Evolutionary conservation across 1,140 invertebrate genomes (phyloP).

Genomic region (Tetraneura akinire): DNA sequence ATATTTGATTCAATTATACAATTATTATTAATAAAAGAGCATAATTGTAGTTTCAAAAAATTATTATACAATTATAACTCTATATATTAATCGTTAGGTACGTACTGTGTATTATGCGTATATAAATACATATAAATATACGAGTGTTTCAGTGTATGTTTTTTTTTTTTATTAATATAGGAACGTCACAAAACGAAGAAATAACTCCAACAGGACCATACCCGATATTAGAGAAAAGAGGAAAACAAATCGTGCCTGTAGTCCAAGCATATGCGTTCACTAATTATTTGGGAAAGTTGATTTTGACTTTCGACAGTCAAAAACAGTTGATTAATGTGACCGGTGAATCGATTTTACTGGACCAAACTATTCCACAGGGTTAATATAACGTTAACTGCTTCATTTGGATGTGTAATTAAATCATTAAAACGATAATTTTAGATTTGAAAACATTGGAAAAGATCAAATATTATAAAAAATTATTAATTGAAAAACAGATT

Average conservation of each 20-base stretch:
- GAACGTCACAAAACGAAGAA: constrained; percentile 60
- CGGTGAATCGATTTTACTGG: constrained; percentile 76
- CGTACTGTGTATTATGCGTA: no score
- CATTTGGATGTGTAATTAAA: no score
- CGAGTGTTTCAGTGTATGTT: no score
- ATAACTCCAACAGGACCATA: constrained; percentile 72
- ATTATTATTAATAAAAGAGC: no score
- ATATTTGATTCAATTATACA: no score
- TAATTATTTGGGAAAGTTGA: constrained; percentile 84
- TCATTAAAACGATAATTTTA: not conserved
- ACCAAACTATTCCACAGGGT: constrained; percentile 57
- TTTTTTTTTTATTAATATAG: not conserved
- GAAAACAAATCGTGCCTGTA: constrained; percentile 72
- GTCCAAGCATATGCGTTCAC: constrained; percentile 91
- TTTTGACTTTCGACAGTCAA: constrained; percentile 70
- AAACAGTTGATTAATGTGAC: constrained; percentile 71
- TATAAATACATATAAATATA: no score
- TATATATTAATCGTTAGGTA: no score
- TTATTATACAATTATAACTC: no score
- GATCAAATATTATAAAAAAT: constrained; percentile 1
- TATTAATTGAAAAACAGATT: not conserved
- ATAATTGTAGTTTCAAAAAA: no score
- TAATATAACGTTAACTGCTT: not conserved
- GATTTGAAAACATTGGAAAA: constrained; percentile 5
- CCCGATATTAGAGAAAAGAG: constrained; percentile 73